Evolutionary conservation across 2,113 vertebrate genomes (phyloP).

Genomic region (Strigops habroptila): DNA sequence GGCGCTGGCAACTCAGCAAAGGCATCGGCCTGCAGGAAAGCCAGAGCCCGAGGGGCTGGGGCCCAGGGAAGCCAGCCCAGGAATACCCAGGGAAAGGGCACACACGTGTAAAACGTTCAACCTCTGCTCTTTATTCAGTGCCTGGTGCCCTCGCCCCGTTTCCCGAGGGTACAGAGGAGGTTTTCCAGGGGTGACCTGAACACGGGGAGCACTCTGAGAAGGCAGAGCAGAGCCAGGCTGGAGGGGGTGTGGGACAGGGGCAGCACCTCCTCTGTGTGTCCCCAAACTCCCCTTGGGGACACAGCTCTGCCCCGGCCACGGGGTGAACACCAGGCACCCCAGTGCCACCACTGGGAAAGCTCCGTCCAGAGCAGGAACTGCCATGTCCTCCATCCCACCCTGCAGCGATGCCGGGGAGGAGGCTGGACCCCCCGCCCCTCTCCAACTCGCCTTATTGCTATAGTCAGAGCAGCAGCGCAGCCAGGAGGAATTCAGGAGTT

Average conservation of each 20-base stretch:
- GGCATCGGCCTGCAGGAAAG: not conserved
- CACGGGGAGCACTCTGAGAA: not conserved
- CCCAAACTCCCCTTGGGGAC: not conserved
- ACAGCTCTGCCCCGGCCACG: not conserved
- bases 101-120: slow-evolving; percentile 51
- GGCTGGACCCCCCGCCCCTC: not conserved
- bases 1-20: not conserved
- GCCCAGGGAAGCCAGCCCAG: not conserved
- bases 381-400: not conserved
- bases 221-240: not conserved
- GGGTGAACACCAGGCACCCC: not conserved
- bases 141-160: not conserved
- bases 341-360: not conserved
- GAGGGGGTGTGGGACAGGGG: not conserved
- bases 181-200: not conserved
- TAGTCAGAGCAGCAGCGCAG: slow-evolving; percentile 4
- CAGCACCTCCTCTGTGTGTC: not conserved
- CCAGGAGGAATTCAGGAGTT: not conserved
- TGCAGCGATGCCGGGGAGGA: not conserved
- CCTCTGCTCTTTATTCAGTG: slow-evolving; percentile 68
- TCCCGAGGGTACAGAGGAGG: not conserved
- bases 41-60: rapidly evolving
- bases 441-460: slow-evolving; percentile 68
- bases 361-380: not conserved
- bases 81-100: not conserved